Conservation (phyloP, 2,797 vertebrate genomes). For the Rhadinocentrus ornatus region DNA sequence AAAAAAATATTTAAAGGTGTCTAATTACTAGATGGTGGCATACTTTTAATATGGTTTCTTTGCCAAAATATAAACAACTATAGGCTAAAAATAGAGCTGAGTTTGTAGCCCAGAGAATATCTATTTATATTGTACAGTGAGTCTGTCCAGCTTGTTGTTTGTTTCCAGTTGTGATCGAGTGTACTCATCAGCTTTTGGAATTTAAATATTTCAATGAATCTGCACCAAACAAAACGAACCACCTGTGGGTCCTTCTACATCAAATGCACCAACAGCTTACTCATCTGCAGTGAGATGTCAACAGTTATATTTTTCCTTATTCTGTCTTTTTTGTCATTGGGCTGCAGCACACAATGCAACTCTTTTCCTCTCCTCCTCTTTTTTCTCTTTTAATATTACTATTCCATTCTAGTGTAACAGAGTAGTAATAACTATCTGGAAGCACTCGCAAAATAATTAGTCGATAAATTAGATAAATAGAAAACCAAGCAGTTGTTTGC, state of each 20-base stretch:
- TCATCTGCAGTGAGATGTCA: conserved; percentile 2
- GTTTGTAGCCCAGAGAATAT: neutral
- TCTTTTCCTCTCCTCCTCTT: neutral
- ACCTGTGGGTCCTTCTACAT: neutral
- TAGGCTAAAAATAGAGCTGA: neutral
- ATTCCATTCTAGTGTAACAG: conserved; percentile 22
- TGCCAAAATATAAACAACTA: conserved; percentile 11
- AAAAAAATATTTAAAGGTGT: neutral
- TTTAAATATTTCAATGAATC: conserved; percentile 15
- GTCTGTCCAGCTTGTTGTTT: neutral
- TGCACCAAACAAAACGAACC: conserved; percentile 6
- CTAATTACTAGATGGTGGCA: neutral
- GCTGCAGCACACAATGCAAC: conserved; percentile 18
- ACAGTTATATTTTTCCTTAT: conserved; percentile 37
- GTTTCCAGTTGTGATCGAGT: neutral
- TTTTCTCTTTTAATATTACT: conserved; percentile 18
- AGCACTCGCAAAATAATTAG: conserved; percentile 29
- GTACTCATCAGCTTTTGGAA: neutral
- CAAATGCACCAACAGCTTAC: neutral
- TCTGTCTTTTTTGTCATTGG: conserved; percentile 34
- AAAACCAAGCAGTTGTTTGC: neutral
- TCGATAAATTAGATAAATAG: conserved; percentile 21
- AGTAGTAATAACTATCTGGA: conserved; percentile 18
- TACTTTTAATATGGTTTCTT: neutral
- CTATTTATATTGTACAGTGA: neutral